Conservation (phyloP, 2,888 invertebrate species). For the Ophion costatus region DNA sequence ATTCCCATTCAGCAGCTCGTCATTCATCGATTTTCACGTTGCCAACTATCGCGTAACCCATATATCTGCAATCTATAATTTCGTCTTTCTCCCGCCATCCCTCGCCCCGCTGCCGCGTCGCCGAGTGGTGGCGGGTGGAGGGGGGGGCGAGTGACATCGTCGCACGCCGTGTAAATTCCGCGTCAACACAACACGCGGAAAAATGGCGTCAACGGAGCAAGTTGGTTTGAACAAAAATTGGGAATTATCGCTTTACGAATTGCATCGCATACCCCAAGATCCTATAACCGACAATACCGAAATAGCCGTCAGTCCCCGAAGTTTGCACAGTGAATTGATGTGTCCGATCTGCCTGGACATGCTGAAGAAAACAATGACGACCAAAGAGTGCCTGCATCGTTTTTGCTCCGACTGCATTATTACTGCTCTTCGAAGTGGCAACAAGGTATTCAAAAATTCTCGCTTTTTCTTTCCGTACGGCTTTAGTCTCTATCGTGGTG, state of each 20-base stretch:
- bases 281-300: conserved; percentile 98
- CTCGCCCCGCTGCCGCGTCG: no score
- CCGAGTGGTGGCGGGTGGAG: no score
- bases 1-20: conserved; percentile 30
- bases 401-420: conserved; percentile 99
- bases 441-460: conserved; percentile 87
- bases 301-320: conserved; percentile 96
- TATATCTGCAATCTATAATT: not conserved
- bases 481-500: not conserved
- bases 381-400: conserved; percentile 99
- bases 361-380: conserved; percentile 99
- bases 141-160: not conserved
- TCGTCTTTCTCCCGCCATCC: not conserved
- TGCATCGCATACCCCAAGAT: conserved; percentile 97
- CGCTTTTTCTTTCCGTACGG: not conserved
- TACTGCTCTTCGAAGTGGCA: conserved; percentile 97
- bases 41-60: conserved; percentile 17
- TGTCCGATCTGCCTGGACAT: conserved; percentile 99
- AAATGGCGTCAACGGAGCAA: conserved; percentile 91
- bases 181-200: conserved; percentile 53
- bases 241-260: conserved; percentile 98
- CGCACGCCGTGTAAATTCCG: conserved; percentile 10
- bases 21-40: conserved; percentile 27
- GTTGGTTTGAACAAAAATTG: conserved; percentile 95
- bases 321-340: conserved; percentile 98